Evolutionary conservation across 2,888 invertebrate genomes (phyloP).

Genomic region (Eupithecia tripunctaria): DNA sequence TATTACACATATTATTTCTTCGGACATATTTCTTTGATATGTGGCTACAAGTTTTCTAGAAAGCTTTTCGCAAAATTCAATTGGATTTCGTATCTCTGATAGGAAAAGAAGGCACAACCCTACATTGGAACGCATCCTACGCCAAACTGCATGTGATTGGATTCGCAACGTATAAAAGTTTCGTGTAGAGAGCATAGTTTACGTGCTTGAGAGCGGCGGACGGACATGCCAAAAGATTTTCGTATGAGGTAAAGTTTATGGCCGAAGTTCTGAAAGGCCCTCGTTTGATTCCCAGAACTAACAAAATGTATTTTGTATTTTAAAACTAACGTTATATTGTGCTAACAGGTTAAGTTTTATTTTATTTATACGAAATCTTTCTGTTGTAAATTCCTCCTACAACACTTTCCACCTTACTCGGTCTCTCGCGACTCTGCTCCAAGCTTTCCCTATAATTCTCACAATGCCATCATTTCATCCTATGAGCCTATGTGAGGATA

Average conservation of each 20-base stretch:
- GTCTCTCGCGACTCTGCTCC: too few species aligned
- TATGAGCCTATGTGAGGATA: background rate
- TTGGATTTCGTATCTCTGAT: background rate
- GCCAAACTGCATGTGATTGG: slow-evolving; percentile 71
- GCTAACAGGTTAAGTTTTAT: too few species aligned
- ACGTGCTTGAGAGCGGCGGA: slow-evolving; percentile 50
- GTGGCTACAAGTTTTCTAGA: background rate
- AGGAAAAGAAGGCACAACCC: slow-evolving; percentile 31
- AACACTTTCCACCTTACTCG: too few species aligned
- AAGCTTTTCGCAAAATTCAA: background rate
- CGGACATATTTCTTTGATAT: background rate
- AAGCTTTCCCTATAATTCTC: too few species aligned
- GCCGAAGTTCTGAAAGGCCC: slow-evolving; percentile 41
- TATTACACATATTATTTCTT: background rate
- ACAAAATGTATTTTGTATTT: background rate
- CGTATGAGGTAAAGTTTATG: slow-evolving; percentile 43
- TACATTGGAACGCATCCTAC: slow-evolving; percentile 49
- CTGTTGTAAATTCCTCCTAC: too few species aligned
- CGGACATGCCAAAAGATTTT: slow-evolving; percentile 47
- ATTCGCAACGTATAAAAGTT: slow-evolving; percentile 71
- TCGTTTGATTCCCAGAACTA: slow-evolving; percentile 5
- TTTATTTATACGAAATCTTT: too few species aligned
- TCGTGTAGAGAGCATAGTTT: slow-evolving; percentile 68
- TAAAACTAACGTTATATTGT: too few species aligned
- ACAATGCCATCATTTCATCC: background rate